Percentiles rank a stretch among this genome's conserved stretches.
These are phyloP conservation scores for Drosophila nebulosa DNA, from an alignment of 1,140 invertebrate species.

Conservation along the genomic window DNA sequence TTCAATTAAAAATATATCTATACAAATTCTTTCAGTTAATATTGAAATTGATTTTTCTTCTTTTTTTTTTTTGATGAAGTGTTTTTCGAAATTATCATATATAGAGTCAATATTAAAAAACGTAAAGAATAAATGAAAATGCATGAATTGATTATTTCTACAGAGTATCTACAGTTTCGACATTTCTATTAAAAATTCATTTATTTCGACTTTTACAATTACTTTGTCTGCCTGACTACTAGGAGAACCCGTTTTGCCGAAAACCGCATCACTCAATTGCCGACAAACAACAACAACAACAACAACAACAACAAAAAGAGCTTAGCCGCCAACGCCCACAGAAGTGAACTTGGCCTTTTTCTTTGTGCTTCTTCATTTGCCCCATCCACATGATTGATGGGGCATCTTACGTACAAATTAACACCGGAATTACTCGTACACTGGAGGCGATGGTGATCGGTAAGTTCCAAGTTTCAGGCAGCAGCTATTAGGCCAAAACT, in stretches of 20 bases:
- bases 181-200: not conserved
- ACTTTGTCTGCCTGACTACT: constrained; percentile 8
- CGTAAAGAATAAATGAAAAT: too few species aligned
- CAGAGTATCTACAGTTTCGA: not conserved
- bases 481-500: constrained; percentile 39
- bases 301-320: constrained; percentile 26
- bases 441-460: constrained; percentile 31
- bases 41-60: too few species aligned
- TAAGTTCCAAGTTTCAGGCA: constrained; percentile 25
- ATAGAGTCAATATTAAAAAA: too few species aligned
- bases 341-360: constrained; percentile 31
- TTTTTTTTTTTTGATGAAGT: too few species aligned
- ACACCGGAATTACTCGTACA: constrained; percentile 69
- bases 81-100: too few species aligned
- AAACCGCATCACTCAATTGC: constrained; percentile 15
- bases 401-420: constrained; percentile 70
- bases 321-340: constrained; percentile 69
- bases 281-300: constrained; percentile 8
- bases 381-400: constrained; percentile 64
- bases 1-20: too few species aligned
- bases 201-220: not conserved
- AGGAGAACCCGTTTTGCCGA: constrained; percentile 41
- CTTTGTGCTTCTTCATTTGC: constrained; percentile 5
- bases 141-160: too few species aligned
- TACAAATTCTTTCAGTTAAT: too few species aligned